phyloP scores from a whole-genome alignment of 2,797 vertebrate species.

The Enoplosus armatus region DNA sequence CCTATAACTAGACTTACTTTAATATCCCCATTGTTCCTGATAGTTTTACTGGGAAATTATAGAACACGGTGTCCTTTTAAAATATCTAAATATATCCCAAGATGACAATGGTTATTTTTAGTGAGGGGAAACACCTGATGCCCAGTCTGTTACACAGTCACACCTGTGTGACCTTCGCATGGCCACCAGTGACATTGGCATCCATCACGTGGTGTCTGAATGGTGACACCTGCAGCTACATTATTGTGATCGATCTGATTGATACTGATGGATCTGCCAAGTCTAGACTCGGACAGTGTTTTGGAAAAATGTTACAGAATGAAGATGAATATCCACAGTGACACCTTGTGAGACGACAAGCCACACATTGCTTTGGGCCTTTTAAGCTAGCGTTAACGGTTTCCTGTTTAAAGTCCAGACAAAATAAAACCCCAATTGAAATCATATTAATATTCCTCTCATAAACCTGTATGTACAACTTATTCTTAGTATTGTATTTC shows the following conservation, averaged over 20 bases:
- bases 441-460: not conserved
- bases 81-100: not conserved
- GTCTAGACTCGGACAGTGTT: not conserved
- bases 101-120: not conserved
- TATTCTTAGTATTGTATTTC: not conserved
- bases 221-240: conserved; percentile 5
- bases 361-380: conserved; percentile 1
- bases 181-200: conserved; percentile 74
- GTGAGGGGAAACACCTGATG: conserved; percentile 55
- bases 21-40: not conserved
- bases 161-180: conserved; percentile 83
- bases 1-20: not conserved
- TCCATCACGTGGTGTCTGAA: conserved; percentile 40
- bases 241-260: not conserved
- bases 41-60: not conserved
- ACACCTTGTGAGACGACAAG: not conserved
- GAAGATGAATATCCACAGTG: not conserved
- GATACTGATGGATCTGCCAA: not conserved
- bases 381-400: not conserved
- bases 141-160: conserved; percentile 17
- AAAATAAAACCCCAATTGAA: not conserved
- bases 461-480: not conserved
- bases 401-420: conserved; percentile 18
- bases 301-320: not conserved
- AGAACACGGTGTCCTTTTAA: not conserved